Conservation (phyloP, 2,888 invertebrate genomes). For the Tetragnatha montana region DNA sequence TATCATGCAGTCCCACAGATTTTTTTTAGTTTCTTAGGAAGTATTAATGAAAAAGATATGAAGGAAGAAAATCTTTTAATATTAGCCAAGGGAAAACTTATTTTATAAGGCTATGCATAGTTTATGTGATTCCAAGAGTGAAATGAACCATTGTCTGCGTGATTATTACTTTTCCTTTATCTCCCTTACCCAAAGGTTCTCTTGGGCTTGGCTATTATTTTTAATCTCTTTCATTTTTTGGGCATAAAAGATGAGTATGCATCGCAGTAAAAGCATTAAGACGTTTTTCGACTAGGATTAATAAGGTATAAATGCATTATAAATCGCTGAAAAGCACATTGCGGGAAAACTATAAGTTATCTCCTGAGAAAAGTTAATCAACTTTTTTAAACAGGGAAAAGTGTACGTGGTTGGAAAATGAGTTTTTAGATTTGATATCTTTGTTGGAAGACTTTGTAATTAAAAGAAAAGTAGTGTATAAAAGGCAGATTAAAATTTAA, state of each 20-base stretch:
- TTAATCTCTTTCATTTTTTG: neutral
- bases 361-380: neutral
- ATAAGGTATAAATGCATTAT: neutral
- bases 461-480: too few relatives aligned
- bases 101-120: neutral
- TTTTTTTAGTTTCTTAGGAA: neutral
- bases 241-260: neutral
- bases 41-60: neutral
- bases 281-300: neutral
- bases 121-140: neutral
- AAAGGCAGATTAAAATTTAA: too few relatives aligned
- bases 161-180: neutral
- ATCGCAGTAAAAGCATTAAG: neutral
- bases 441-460: too few relatives aligned
- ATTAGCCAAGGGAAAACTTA: neutral
- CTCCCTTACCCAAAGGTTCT: neutral
- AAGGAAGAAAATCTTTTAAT: constrained; percentile 12
- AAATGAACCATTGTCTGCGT: neutral
- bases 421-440: too few relatives aligned
- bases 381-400: neutral
- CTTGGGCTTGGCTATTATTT: neutral
- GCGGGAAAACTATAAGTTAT: neutral
- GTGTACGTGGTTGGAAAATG: too few relatives aligned
- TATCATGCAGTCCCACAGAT: neutral
- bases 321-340: neutral